Base-by-base conservation (phyloP, 2,797 vertebrate genomes). In the Heliangelus exortis region DNA sequence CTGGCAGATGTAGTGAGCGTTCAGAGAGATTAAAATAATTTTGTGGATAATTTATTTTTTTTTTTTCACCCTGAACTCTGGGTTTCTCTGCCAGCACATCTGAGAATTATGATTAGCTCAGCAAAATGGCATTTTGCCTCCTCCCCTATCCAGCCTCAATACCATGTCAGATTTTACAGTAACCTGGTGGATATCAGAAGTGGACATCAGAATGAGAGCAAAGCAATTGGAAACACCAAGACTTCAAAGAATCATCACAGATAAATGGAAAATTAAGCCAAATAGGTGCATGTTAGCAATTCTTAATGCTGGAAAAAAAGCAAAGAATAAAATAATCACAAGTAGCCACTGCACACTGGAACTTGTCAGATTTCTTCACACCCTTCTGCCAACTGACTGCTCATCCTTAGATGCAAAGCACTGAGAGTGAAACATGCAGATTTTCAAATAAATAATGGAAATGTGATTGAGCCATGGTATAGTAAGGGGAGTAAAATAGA, bases 391-490 rank as follows among this genome's bases (percentile, higher is more conserved):
- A 92, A 89, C 96, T 95, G 90, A 91, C 22, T 74, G 76, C 68
- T 94, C 48, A 84, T 89, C 66, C 76, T 45, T 45, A 95, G 81
- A 89, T 13, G 5, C 41, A 77, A 86, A 68, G 72, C 80, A 84
- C 36, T 79, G 88, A 83, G 54, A 93, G 15, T 28, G 65, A 96
- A 97, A 96, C 58, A 10, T 63, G 74, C 72, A 94, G 77, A 95
- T 93, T 95, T 95, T 96, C 84, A 87, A 28, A 86, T 96, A 93
- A 97, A 94, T 94, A 97, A 93, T 96, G 75, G 92, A 97, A 97
- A 94, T 93, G 77, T 83, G 82, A 92, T 88, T 89, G 87, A 90
- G 68, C 81, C 31, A 78, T 3, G 29, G 68, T 75, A 41, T 75
- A 87, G 15, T 34, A 84, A 67, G 43, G 78, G 81, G 51, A 90